These are phyloP conservation scores for Pediacus dermestoides DNA, from an alignment of 2,888 invertebrate species.

Conservation along the genomic window DNA sequence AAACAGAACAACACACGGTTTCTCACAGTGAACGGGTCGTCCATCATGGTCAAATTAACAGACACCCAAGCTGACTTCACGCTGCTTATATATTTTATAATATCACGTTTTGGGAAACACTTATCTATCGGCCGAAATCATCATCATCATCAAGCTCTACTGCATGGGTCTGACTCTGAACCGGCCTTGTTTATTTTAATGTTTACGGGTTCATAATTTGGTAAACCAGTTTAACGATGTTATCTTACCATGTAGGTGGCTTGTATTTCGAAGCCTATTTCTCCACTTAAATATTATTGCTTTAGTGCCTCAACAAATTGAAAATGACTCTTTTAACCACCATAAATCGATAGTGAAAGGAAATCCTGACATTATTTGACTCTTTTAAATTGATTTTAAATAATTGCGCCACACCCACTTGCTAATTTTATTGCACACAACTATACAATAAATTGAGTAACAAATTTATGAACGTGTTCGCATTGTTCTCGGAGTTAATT, in stretches of 20 bases:
- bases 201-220: constrained; percentile 45
- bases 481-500: no score
- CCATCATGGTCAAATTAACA: constrained; percentile 24
- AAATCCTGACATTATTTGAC: no score
- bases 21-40: constrained; percentile 6
- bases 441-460: no score
- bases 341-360: no score
- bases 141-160: constrained; percentile 19
- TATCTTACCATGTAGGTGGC: constrained; percentile 45
- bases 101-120: constrained; percentile 24
- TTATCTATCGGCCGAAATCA: constrained; percentile 27
- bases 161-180: constrained; percentile 10
- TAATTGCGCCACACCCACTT: no score
- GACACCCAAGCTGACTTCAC: constrained; percentile 5
- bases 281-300: no score
- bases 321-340: no score
- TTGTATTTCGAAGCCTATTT: constrained; percentile 41
- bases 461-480: no score
- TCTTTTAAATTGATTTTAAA: no score
- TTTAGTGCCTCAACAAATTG: no score
- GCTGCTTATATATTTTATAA: constrained; percentile 19
- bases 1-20: constrained; percentile 6
- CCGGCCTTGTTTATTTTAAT: constrained; percentile 41
- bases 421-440: no score
- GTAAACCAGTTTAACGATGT: constrained; percentile 41